phyloP scores from a whole-genome alignment of 2,113 vertebrate genomes.

The Cephalopholis sonnerati region DNA sequence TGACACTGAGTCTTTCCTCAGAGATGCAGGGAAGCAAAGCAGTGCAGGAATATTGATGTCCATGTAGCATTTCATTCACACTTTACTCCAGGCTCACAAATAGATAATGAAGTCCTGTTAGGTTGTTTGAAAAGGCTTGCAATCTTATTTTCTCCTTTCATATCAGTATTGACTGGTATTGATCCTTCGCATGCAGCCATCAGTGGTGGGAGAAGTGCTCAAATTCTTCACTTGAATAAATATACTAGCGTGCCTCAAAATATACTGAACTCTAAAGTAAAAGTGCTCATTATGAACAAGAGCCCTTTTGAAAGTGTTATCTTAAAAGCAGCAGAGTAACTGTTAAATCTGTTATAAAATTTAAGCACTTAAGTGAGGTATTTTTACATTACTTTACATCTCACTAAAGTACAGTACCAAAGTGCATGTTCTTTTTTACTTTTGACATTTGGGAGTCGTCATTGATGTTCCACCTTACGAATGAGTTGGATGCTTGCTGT shows the following conservation, averaged over 20 bases:
- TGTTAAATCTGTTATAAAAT: no score
- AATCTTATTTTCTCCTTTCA: constrained; percentile 7
- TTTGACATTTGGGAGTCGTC: no score
- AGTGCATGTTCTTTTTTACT: no score
- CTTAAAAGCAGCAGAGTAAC: no score
- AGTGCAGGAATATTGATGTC: constrained; percentile 37
- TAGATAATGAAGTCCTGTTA: constrained; percentile 13
- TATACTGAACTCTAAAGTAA: no score
- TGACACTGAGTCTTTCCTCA: constrained; percentile 44
- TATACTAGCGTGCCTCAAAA: not conserved
- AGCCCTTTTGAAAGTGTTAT: no score
- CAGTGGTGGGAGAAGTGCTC: not conserved
- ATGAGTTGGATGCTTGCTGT: no score
- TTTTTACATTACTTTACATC: no score
- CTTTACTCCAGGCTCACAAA: constrained; percentile 28
- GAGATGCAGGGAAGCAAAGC: constrained; percentile 5
- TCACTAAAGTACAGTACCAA: no score
- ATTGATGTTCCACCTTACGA: no score
- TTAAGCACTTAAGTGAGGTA: no score
- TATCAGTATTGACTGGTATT: constrained; percentile 8
- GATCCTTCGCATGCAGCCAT: constrained; percentile 11
- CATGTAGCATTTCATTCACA: constrained; percentile 17
- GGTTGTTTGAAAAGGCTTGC: constrained; percentile 9
- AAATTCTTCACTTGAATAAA: not conserved
- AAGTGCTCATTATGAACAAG: no score